Evolutionary conservation across 64 coral and sea anemone genomes (phyloP).

Genomic region (Trachythela sp.): DNA sequence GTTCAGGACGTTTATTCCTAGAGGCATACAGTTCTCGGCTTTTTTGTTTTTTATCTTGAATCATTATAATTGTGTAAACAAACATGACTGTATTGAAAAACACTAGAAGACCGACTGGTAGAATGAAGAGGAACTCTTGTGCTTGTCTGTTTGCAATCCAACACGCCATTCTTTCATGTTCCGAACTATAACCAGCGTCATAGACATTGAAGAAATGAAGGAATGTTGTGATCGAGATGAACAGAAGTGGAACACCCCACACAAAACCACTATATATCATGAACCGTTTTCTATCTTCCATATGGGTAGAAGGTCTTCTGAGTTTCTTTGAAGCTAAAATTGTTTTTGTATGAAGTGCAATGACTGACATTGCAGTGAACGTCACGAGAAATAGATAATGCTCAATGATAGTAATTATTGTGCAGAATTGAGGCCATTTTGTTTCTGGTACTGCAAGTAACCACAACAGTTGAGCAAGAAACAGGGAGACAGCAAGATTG

Average conservation of each 20-base stretch:
- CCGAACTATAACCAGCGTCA: slow-evolving; percentile 68
- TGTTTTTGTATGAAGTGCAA: slow-evolving; percentile 41
- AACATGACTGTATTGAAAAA: slow-evolving; percentile 71
- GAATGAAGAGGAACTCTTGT: slow-evolving; percentile 52
- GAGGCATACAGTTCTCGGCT: slow-evolving; percentile 31
- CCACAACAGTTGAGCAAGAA: slow-evolving; percentile 70
- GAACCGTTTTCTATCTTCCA: slow-evolving; percentile 33
- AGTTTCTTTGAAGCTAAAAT: neutral
- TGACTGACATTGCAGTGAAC: slow-evolving; percentile 68
- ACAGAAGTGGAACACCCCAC: slow-evolving; percentile 67
- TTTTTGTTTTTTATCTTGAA: slow-evolving; percentile 48
- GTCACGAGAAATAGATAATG: slow-evolving; percentile 83
- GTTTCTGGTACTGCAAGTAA: slow-evolving; percentile 52
- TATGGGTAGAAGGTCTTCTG: neutral
- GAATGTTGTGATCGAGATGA: slow-evolving; percentile 51
- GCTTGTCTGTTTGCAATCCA: slow-evolving; percentile 60
- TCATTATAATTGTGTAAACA: slow-evolving; percentile 53
- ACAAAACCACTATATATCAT: slow-evolving; percentile 46
- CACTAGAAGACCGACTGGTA: slow-evolving; percentile 47
- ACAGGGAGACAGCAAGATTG: slow-evolving; percentile 64
- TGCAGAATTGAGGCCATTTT: slow-evolving; percentile 57
- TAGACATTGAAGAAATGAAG: slow-evolving; percentile 57
- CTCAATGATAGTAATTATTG: slow-evolving; percentile 41
- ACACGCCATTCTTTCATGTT: slow-evolving; percentile 64
- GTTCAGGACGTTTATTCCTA: slow-evolving; percentile 9